phyloP scores from a whole-genome alignment of 2,113 vertebrate species.

The Pterocles gutturalis region DNA sequence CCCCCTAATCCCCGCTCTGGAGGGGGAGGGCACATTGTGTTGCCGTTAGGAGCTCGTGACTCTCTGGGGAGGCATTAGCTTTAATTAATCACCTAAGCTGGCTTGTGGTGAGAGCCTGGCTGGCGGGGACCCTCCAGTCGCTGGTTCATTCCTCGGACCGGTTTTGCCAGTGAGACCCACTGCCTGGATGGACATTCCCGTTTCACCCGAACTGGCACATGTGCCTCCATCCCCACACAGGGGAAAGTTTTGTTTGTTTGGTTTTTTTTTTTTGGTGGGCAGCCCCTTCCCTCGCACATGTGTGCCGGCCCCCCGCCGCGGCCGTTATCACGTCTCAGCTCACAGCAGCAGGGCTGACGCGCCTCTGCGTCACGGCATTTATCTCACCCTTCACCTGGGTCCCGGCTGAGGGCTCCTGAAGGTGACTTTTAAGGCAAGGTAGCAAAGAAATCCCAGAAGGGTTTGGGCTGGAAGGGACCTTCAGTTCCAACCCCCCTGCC shows the following conservation, averaged over 20 bases:
- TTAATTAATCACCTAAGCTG: slow-evolving; percentile 83
- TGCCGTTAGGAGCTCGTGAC: slow-evolving; percentile 74
- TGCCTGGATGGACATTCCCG: not conserved
- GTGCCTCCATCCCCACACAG: not conserved
- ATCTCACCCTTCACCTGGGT: not conserved
- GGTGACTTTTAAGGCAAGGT: slow-evolving; percentile 26
- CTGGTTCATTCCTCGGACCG: not conserved
- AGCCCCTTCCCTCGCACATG: not conserved
- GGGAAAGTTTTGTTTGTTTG: not conserved
- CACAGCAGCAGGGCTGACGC: not conserved
- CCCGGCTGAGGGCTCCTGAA: slow-evolving; percentile 8
- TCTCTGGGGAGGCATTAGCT: slow-evolving; percentile 70
- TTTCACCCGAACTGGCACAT: not conserved
- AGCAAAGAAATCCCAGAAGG: not conserved
- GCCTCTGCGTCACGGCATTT: not conserved
- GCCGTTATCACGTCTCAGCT: not conserved
- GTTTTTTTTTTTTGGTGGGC: not conserved
- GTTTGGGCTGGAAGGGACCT: too few relatives aligned
- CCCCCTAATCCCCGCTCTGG: slow-evolving; percentile 41
- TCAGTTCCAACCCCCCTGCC: too few relatives aligned
- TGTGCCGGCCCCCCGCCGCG: rapidly evolving
- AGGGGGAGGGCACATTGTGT: slow-evolving; percentile 7
- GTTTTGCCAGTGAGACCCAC: rapidly evolving
- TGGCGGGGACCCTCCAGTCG: not conserved
- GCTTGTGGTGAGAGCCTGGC: slow-evolving; percentile 39